A percentile compares a stretch with the other conserved stretches of the same genome.
phyloP scores from a whole-genome alignment of 2,797 vertebrate genomes.

The Gallirallus australis region DNA sequence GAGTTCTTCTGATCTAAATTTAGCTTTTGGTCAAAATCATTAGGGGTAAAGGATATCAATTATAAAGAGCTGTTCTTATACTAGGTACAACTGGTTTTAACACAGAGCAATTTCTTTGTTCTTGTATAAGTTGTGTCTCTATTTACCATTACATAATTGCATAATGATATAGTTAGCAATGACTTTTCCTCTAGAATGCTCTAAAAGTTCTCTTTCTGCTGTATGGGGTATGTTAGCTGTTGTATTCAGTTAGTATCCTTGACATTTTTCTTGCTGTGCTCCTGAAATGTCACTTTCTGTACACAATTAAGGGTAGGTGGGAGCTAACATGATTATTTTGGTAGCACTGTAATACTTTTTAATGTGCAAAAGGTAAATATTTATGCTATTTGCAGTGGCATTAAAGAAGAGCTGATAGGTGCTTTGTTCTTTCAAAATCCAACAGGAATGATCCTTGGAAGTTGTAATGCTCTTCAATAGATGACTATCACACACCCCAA shows the following conservation, averaged over 20 bases:
- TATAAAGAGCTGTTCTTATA: background rate
- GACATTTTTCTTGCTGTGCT: background rate
- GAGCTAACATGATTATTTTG: background rate
- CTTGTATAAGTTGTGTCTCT: background rate
- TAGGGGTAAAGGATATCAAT: background rate
- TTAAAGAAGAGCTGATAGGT: background rate
- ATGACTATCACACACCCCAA: background rate
- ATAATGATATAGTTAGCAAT: background rate
- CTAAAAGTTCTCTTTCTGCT: background rate
- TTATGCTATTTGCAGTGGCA: background rate
- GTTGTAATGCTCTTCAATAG: background rate
- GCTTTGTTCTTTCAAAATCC: background rate
- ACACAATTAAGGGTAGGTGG: background rate
- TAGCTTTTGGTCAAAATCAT: background rate
- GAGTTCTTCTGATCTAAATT: background rate
- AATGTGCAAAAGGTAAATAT: background rate
- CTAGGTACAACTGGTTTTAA: background rate
- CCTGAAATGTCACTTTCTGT: rapidly evolving
- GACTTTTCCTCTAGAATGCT: background rate
- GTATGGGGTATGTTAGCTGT: background rate
- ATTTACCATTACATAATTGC: background rate
- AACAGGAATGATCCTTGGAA: background rate
- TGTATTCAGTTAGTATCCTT: background rate
- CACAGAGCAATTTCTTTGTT: background rate
- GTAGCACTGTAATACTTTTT: background rate